A percentile compares a stretch with the other conserved stretches of the same genome.
phyloP scores from a whole-genome alignment of 2,888 invertebrate species.

The Drosophila suboccidentalis region DNA sequence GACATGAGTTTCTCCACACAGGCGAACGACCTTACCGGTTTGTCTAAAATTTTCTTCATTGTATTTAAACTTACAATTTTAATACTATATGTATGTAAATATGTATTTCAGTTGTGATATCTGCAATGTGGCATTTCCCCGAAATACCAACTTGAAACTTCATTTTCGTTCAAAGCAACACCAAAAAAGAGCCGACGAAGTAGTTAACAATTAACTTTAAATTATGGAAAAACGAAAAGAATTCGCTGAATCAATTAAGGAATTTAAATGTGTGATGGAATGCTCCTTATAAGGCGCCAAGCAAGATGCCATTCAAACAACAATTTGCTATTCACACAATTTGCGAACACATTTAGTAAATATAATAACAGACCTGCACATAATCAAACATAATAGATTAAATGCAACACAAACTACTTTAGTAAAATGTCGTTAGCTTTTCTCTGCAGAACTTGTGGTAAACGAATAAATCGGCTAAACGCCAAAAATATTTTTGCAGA shows the following conservation, averaged over 20 bases:
- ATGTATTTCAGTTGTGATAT: conserved; percentile 36
- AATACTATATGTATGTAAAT: not conserved
- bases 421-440: conserved; percentile 27
- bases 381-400: conserved; percentile 30
- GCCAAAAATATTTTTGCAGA: conserved; percentile 28
- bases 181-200: conserved; percentile 7
- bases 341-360: conserved; percentile 5
- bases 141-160: conserved; percentile 40
- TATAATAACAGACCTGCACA: conserved; percentile 34
- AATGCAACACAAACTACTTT: not conserved
- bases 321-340: conserved; percentile 23
- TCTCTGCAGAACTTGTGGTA: conserved; percentile 48
- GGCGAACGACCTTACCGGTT: conserved; percentile 44
- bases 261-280: conserved; percentile 23
- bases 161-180: conserved; percentile 47
- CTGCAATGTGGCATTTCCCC: conserved; percentile 39
- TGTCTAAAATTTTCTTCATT: not conserved
- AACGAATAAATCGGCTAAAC: conserved; percentile 12
- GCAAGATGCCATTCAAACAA: conserved; percentile 12
- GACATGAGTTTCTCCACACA: conserved; percentile 58
- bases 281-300: not conserved
- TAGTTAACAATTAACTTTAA: not conserved
- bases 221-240: not conserved
- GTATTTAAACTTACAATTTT: no score
- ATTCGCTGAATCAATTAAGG: conserved; percentile 4